Evolutionary conservation across 64 coral and sea anemone genomes (phyloP).

Genomic region (Pocillopora damicornis): DNA sequence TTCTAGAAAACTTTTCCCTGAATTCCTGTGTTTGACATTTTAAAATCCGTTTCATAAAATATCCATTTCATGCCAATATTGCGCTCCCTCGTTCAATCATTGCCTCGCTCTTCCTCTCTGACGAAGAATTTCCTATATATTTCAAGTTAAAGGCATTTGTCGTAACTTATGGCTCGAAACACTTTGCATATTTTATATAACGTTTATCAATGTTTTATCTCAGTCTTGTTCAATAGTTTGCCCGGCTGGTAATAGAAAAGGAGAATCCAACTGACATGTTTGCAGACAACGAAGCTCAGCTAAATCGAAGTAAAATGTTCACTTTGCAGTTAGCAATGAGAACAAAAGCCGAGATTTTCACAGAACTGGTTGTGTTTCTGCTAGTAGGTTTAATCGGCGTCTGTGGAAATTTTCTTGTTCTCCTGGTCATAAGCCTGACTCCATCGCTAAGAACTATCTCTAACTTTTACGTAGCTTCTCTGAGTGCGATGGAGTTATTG

Average conservation of each 20-base stretch:
- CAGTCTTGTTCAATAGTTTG: not conserved
- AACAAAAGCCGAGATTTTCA: not conserved
- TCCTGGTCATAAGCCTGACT: not conserved
- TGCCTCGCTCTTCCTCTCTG: no score
- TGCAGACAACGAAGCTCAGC: not conserved
- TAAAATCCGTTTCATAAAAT: no score
- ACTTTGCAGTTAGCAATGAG: not conserved
- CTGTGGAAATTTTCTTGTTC: slow-evolving; percentile 1
- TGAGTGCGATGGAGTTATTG: not conserved
- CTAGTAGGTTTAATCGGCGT: not conserved
- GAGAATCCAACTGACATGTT: not conserved
- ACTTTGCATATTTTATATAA: no score
- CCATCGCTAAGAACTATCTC: slow-evolving; percentile 13
- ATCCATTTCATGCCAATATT: no score
- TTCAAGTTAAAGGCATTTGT: no score
- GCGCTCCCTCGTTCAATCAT: no score
- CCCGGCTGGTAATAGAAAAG: not conserved
- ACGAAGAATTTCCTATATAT: no score
- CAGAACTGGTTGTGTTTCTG: not conserved
- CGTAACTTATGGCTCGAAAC: no score
- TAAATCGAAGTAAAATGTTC: not conserved
- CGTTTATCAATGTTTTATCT: not conserved
- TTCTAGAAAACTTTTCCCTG: no score
- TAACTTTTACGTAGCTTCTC: slow-evolving; percentile 20
- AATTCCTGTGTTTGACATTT: no score